Evolutionary conservation across 35 echinoderm and acorn worm species (phyloP).

Genomic region (Apostichopus parvimensis): DNA sequence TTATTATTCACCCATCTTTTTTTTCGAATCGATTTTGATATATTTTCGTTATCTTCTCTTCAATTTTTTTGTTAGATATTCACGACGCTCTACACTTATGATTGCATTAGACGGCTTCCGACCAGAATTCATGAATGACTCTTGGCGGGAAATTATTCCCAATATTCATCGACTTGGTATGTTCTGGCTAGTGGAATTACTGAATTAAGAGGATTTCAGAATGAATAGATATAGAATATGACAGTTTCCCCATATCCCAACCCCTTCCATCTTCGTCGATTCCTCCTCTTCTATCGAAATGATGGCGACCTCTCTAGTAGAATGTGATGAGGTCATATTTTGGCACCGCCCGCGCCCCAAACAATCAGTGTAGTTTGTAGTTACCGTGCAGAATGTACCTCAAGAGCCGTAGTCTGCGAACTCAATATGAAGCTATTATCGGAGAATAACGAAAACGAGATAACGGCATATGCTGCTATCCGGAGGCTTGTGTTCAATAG

Average conservation of each 20-base stretch:
- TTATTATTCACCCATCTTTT: too few species aligned
- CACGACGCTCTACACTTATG: background rate
- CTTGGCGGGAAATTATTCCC: constrained; percentile 37
- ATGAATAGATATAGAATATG: background rate
- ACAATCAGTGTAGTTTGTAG: too few species aligned
- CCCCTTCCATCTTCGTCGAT: background rate
- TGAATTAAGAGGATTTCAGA: background rate
- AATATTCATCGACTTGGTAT: constrained; percentile 48
- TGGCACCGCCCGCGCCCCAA: too few species aligned
- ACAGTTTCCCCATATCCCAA: background rate
- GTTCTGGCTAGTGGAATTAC: background rate
- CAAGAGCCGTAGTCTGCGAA: too few species aligned
- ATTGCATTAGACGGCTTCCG: constrained; percentile 44
- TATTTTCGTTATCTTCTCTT: background rate
- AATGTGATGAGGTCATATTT: too few species aligned
- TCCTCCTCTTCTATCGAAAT: too few species aligned
- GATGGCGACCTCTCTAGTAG: too few species aligned
- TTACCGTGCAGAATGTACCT: too few species aligned
- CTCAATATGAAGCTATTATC: too few species aligned
- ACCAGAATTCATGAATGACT: constrained; percentile 31
- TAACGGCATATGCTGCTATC: too few species aligned
- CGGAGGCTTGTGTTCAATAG: too few species aligned
- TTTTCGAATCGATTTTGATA: background rate
- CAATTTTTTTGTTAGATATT: background rate
- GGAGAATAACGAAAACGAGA: too few species aligned